Percentiles rank a stretch among this genome's conserved stretches.
Evolutionary conservation across 2,113 vertebrate genomes (phyloP).

Genomic region (Regulus satrapa): DNA sequence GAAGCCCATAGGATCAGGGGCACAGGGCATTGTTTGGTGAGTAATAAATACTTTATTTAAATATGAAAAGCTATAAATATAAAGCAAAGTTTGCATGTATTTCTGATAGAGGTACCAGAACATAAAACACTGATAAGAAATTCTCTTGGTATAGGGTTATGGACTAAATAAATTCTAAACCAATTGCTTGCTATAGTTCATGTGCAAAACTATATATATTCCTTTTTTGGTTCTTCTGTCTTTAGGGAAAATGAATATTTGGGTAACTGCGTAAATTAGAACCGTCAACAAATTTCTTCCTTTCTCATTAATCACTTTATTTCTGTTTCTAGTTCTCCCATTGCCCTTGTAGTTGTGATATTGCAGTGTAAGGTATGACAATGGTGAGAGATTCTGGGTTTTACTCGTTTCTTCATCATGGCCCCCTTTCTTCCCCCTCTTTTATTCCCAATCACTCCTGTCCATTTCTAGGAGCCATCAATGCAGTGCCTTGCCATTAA

Average conservation of each 20-base stretch:
- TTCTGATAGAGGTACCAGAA: background rate
- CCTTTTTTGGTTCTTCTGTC: background rate
- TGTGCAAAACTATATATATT: background rate
- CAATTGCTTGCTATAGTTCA: background rate
- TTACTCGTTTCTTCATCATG: constrained; percentile 70
- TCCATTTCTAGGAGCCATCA: constrained; percentile 72
- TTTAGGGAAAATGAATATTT: constrained; percentile 40
- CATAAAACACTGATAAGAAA: background rate
- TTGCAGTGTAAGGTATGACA: constrained; percentile 53
- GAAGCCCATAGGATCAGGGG: constrained; percentile 92
- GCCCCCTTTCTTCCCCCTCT: constrained; percentile 49
- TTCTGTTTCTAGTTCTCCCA: constrained; percentile 23
- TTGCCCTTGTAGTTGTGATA: constrained; percentile 27
- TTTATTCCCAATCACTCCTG: constrained; percentile 72
- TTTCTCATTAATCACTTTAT: constrained; percentile 13
- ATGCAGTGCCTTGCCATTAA: constrained; percentile 71
- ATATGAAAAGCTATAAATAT: background rate
- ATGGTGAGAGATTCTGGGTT: constrained; percentile 53
- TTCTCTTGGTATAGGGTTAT: constrained; percentile 29
- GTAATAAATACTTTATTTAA: constrained; percentile 57
- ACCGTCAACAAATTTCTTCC: background rate
- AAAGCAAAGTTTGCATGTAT: background rate
- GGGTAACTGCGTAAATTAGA: constrained; percentile 15
- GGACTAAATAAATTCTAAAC: constrained; percentile 15
- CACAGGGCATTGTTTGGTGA: constrained; percentile 98